Percentiles rank a stretch among this genome's conserved stretches.
Conservation (phyloP, 2,888 invertebrate genomes). For the Eucera pruinosa region DNA sequence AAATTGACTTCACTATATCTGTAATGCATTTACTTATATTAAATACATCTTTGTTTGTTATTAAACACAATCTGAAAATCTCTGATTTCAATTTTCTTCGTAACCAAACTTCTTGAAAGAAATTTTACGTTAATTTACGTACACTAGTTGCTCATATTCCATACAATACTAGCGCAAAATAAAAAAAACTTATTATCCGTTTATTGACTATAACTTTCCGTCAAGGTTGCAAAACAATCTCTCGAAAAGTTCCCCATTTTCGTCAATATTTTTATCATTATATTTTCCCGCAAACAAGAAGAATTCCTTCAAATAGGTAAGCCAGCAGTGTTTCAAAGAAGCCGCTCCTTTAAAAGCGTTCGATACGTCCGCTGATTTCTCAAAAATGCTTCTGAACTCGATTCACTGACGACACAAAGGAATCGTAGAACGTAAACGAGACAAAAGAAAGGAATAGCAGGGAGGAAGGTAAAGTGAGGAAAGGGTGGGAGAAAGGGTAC, state of each 20-base stretch:
- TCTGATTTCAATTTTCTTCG: no score
- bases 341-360: conserved; percentile 7
- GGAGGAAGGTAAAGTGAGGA: neutral
- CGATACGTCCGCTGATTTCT: conserved; percentile 24
- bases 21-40: no score
- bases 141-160: no score
- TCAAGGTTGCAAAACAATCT: neutral
- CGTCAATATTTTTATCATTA: neutral
- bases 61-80: no score
- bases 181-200: neutral
- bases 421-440: neutral
- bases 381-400: conserved; percentile 21
- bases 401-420: conserved; percentile 18
- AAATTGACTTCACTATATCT: no score
- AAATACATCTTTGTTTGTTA: no score
- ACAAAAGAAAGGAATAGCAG: neutral
- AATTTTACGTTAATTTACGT: no score
- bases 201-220: neutral
- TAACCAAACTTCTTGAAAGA: no score
- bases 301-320: neutral
- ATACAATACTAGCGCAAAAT: no score
- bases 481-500: neutral
- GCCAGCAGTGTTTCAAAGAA: neutral
- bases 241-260: neutral
- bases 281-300: conserved; percentile 1